Evolutionary conservation across 2,888 invertebrate genomes (phyloP).

Genomic region (Heteromyza rotundicornis): DNA sequence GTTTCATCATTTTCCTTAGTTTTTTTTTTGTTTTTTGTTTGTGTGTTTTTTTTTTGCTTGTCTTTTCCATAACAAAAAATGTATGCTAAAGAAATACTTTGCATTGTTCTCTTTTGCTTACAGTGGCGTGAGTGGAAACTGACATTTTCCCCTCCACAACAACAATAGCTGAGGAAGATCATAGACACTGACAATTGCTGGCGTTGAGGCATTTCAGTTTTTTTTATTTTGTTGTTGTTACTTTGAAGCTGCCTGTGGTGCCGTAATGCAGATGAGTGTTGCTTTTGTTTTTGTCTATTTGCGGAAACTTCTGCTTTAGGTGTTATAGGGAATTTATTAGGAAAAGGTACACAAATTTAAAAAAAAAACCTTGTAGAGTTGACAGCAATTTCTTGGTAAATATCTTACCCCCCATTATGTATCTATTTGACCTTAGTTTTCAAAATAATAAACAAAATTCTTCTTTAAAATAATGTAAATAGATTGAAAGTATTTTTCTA

Average conservation of each 20-base stretch:
- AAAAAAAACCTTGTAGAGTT: no score
- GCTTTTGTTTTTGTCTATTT: no score
- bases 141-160: conserved; percentile 15
- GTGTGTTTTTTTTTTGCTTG: neutral
- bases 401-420: no score
- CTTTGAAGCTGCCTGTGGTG: neutral
- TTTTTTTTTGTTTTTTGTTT: neutral
- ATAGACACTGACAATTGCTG: neutral
- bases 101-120: conserved; percentile 8
- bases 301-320: no score
- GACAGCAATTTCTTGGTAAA: no score
- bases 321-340: no score
- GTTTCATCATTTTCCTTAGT: neutral
- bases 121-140: neutral
- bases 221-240: neutral
- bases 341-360: no score
- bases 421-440: no score
- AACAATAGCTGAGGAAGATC: neutral
- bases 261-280: no score
- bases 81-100: neutral
- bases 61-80: neutral
- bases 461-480: no score
- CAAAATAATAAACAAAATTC: no score
- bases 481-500: no score
- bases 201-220: neutral